Evolutionary conservation across 2,888 invertebrate genomes (phyloP).

Genomic region (Neelides folsomi): DNA sequence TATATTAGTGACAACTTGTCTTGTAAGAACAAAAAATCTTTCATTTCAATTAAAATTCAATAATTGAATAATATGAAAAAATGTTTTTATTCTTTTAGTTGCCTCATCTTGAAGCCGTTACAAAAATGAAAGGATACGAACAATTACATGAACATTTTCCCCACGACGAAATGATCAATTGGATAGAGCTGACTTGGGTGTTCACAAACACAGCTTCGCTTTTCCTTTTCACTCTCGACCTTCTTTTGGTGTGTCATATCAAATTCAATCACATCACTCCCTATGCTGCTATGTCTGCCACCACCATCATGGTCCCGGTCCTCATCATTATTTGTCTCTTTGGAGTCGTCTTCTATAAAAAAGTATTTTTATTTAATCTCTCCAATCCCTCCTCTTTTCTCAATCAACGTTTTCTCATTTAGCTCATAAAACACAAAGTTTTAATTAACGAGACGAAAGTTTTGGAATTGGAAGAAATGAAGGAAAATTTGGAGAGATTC

Average conservation of each 20-base stretch:
- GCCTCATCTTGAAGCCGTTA: conserved; percentile 17
- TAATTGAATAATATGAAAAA: too few relatives aligned
- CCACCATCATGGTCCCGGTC: conserved; percentile 24
- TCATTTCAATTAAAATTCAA: too few relatives aligned
- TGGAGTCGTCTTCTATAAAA: conserved; percentile 24
- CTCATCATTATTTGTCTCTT: conserved; percentile 27
- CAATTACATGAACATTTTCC: conserved; percentile 13
- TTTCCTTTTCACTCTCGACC: conserved; percentile 29
- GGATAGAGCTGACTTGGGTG: conserved; percentile 28
- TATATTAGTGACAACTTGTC: conserved; percentile 16
- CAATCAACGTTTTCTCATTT: too few relatives aligned
- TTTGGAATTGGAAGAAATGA: too few relatives aligned
- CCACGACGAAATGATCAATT: conserved; percentile 22
- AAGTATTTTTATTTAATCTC: conserved; percentile 5
- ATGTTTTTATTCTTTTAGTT: conserved; percentile 3
- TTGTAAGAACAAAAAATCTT: too few relatives aligned
- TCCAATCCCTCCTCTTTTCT: too few relatives aligned
- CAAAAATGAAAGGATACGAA: conserved; percentile 14
- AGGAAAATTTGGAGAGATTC: too few relatives aligned
- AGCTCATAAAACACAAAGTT: too few relatives aligned
- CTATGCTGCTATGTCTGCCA: conserved; percentile 14
- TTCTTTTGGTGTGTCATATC: conserved; percentile 29
- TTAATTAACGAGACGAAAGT: too few relatives aligned
- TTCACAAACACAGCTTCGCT: conserved; percentile 24
- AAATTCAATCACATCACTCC: conserved; percentile 21